Base-by-base conservation (phyloP, 2,797 vertebrate genomes). In the Luscinia luscinia region DNA sequence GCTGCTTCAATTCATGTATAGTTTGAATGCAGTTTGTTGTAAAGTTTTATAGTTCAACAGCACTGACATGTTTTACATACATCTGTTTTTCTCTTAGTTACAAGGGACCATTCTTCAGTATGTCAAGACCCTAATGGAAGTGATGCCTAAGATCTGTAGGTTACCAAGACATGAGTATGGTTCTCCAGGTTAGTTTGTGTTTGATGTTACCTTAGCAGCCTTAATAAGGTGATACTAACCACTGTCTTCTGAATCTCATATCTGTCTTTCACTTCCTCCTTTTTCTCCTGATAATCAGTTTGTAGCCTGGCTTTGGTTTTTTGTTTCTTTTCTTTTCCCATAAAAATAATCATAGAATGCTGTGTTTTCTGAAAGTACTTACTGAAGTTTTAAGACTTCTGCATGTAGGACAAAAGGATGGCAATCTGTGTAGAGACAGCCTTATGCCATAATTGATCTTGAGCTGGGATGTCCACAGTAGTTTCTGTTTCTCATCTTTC, bases 141-240 rank as follows among this genome's bases (percentile, higher is more conserved):
- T 98, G 95, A 98, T 98, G 98, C 98, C 98, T 17, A 98, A 98
- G 96, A 98, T 98, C 95, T 98, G 98, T 92, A 97, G 98, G 58
- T 95, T 98, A 61, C 98, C 98, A 16, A 97, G 98, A 87, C 98
- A 98, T 3, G 98, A 98, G 66, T 98, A 98, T 11, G 98, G 98
- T 69, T 98, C 98, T 83, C 98, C 98, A 72, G 98, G 98, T 98
- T 87, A 97, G 98, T 94, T 46, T 20, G 6, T 40, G 15, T 89
- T 76, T 91, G 48, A 24, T 92, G 20, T 88, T 89, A 38, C 26
- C 19, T 11, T 12, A 46, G 63, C 28, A 87, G n/a, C 34, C 49
- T 59, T 62, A 74, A 43, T 69, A 59, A 73, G 52, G 41, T 40
- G 15, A 55, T 40, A 55, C 26, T 83, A 52, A 45, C 68, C 46